These are phyloP conservation scores for Papilio helenus DNA, from an alignment of 1,140 invertebrate species.

Conservation along the genomic window DNA sequence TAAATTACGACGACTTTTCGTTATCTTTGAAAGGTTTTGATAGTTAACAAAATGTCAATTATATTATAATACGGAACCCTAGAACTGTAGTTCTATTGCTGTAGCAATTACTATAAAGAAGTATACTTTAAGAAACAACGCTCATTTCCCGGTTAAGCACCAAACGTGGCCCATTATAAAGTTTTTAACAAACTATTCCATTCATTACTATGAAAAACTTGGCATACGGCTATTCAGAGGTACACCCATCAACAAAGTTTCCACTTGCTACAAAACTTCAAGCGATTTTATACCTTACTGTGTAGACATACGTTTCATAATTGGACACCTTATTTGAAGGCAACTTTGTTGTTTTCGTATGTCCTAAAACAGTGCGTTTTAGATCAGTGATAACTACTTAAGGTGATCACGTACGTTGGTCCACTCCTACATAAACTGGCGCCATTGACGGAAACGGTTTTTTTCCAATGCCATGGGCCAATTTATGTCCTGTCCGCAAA, in stretches of 20 bases:
- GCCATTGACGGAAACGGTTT: slow-evolving; percentile 23
- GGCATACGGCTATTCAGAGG: neutral
- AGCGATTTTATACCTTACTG: neutral
- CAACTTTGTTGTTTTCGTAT: neutral
- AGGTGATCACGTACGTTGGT: slow-evolving; percentile 16
- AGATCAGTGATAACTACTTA: slow-evolving; percentile 18
- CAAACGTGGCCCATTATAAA: slow-evolving; percentile 31
- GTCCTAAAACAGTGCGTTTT: slow-evolving; percentile 20
- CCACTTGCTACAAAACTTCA: neutral
- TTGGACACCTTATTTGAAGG: neutral
- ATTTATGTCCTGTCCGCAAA: neutral
- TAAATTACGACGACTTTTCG: too few species aligned
- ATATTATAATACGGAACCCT: neutral
- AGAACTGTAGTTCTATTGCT: too few species aligned
- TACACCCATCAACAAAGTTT: neutral
- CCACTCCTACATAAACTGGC: slow-evolving; percentile 18
- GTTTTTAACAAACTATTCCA: slow-evolving; percentile 12
- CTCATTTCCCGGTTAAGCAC: slow-evolving; percentile 9
- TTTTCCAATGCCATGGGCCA: slow-evolving; percentile 15
- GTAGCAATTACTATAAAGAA: neutral
- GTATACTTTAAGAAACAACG: neutral
- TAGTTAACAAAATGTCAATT: too few species aligned
- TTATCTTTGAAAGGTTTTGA: too few species aligned
- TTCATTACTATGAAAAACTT: neutral
- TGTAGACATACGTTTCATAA: neutral